Base-by-base conservation (phyloP, 2,797 vertebrate species). In the Arvicola amphibius region DNA sequence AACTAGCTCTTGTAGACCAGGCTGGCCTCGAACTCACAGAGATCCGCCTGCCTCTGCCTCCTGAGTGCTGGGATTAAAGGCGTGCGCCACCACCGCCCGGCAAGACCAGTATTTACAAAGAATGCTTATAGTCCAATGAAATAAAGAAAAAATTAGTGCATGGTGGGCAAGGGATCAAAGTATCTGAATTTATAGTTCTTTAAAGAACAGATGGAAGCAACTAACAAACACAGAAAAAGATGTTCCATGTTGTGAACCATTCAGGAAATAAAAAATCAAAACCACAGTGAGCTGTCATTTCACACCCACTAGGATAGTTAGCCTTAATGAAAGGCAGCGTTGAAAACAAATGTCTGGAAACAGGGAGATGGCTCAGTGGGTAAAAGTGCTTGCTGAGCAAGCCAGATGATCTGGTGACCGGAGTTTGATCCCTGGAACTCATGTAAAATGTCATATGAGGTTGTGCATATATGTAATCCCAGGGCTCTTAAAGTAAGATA, bases 131-230 rank as follows among this genome's bases (percentile, higher is more conserved):
- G 87, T 0, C 74, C 10, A 83, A 69, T 61, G n/a, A 17, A 59
- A 34, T 27, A 65, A 91, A 80, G 48, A 87, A 67, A 7, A 87
- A 74, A 87, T 76, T 43, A 84, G 9, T 34, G 16, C n/a, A 48
- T 48, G 37, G 19, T 76, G 6, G 40, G 29, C 17, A 65, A 90
- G 27, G 32, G 51, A 51, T 84, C 14, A 69, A 23, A 80, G 7
- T 67, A 69, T 61, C 21, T 69, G 51, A 91, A 96, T 43, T 51
- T 29, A 48, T 6, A 77, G 61, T 87, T 96, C 48, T 91, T 77
- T 32, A 80, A 32, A 63, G n/a, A 88, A 71, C 16, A 76, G 32
- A 40, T 43, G 59, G 25, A 80, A 80, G 32, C 53, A 27, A 63
- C 19, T 34, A 90, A 74, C 1, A 43, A 74, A 17, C 46, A 73